These are phyloP conservation scores for Syncerus caffer DNA, from an alignment of 2,797 vertebrate genomes.

Conservation along the genomic window DNA sequence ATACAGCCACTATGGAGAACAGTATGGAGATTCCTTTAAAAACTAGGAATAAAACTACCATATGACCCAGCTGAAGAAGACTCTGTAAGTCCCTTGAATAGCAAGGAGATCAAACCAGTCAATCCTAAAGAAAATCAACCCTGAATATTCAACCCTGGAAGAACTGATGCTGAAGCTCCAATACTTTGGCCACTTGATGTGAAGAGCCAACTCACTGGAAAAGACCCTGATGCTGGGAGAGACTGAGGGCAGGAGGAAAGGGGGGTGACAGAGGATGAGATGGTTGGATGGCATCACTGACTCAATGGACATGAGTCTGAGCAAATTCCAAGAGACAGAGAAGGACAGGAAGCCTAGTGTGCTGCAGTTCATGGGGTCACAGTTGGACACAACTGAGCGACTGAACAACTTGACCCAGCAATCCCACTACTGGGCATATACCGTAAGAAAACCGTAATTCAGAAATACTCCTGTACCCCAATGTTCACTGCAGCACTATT, in stretches of 20 bases:
- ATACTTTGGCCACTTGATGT: not conserved
- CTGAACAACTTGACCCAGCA: not conserved
- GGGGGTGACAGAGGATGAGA: not conserved
- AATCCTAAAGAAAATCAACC: not conserved
- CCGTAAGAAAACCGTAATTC: not conserved
- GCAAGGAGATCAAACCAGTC: not conserved
- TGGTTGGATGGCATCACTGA: not conserved
- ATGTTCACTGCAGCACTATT: not conserved
- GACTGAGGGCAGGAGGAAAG: not conserved
- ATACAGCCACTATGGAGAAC: not conserved
- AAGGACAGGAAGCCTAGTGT: not conserved
- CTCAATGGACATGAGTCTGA: not conserved
- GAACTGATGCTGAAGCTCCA: not conserved
- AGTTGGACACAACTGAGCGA: not conserved
- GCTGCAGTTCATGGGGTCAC: not conserved
- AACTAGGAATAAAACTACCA: not conserved
- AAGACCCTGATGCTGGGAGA: not conserved
- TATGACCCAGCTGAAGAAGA: not conserved
- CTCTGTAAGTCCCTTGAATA: not conserved
- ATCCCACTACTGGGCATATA: not conserved
- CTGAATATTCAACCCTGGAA: not conserved
- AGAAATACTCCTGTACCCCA: not conserved
- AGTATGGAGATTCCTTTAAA: not conserved
- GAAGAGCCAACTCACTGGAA: not conserved
- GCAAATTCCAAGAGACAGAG: not conserved